A percentile compares a stretch with the other conserved stretches of the same genome.
phyloP scores from a whole-genome alignment of 2,113 vertebrate genomes.

The Macrotus californicus region DNA sequence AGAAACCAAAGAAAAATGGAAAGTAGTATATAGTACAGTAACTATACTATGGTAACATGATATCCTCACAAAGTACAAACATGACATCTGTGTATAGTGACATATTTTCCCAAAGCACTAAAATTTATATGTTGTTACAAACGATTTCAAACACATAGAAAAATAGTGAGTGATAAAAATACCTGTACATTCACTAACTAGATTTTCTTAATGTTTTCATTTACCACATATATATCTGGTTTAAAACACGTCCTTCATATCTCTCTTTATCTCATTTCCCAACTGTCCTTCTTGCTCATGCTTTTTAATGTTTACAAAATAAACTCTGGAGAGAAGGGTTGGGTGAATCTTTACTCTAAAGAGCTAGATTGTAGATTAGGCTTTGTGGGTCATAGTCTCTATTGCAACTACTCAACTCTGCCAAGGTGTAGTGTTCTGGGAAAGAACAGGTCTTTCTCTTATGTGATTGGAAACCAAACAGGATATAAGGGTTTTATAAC shows the following conservation, averaged over 20 bases:
- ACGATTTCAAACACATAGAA: not conserved
- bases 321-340: not conserved
- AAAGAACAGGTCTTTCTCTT: not conserved
- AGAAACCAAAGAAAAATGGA: not conserved
- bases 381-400: not conserved
- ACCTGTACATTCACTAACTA: not conserved
- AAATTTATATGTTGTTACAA: not conserved
- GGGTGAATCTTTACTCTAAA: not conserved
- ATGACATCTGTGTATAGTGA: not conserved
- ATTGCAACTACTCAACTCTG: not conserved
- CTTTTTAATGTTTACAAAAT: not conserved
- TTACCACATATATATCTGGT: not conserved
- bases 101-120: not conserved
- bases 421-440: not conserved
- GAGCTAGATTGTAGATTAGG: not conserved
- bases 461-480: not conserved
- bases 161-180: not conserved
- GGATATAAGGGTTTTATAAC: not conserved
- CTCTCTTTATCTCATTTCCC: not conserved
- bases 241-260: not conserved
- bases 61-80: not conserved
- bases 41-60: not conserved
- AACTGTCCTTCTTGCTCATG: not conserved
- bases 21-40: not conserved
- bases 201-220: not conserved